Percentiles rank a stretch among this genome's conserved stretches.
phyloP scores from a whole-genome alignment of 30 jellyfish, hydroid and myxozoan genomes.

The Sanderia malayensis region DNA sequence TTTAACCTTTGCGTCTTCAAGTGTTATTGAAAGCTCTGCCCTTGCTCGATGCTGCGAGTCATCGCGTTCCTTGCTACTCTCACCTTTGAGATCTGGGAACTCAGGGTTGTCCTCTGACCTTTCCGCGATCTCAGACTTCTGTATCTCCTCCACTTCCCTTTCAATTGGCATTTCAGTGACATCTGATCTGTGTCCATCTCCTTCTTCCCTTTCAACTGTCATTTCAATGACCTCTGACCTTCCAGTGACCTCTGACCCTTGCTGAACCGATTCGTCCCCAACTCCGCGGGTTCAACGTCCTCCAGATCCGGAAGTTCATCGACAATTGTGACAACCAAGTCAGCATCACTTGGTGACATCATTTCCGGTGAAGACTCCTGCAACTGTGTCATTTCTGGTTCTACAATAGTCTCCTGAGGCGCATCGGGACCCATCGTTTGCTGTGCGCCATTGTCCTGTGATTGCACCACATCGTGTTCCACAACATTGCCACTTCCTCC shows the following conservation, averaged over 20 bases:
- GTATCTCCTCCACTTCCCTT: too few relatives aligned
- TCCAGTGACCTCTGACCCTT: slow-evolving; percentile 28
- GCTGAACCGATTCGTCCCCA: not conserved
- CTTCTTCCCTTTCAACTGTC: not conserved
- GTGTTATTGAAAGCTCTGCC: too few relatives aligned
- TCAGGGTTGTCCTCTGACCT: not conserved
- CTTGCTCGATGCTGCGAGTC: not conserved
- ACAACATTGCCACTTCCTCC: not conserved
- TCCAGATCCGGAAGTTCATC: not conserved
- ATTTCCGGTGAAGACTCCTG: not conserved
- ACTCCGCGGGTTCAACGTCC: not conserved
- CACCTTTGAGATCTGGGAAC: not conserved
- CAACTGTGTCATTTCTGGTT: not conserved
- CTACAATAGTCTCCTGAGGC: not conserved
- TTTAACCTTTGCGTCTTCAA: too few relatives aligned
- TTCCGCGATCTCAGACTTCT: not conserved
- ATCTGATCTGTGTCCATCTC: not conserved
- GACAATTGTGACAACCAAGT: not conserved
- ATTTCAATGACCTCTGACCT: slow-evolving; percentile 47
- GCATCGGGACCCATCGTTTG: not conserved
- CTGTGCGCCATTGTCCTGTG: not conserved
- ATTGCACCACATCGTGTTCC: slow-evolving; percentile 3
- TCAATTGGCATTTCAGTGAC: too few relatives aligned
- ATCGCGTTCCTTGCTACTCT: not conserved
- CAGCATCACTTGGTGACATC: not conserved